Evolutionary conservation across 2,113 vertebrate species (phyloP), one percentile per base, ranked within the genome.

Genomic region (Aspiorhynchus laticeps): DNA sequence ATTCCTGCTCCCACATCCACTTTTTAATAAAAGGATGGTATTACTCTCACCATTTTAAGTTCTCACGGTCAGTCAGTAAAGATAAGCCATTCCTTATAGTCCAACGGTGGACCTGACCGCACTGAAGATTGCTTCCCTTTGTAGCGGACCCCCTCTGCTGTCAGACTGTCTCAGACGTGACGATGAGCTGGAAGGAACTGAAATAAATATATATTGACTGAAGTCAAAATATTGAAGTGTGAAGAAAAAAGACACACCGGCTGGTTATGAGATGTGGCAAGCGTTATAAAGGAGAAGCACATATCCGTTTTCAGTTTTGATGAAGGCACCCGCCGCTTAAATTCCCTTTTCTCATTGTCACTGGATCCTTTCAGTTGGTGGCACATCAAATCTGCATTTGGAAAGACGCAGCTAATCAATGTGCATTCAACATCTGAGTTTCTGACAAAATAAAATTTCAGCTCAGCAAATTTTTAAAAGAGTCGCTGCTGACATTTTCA

Each of bases 71-170:
- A 90, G 78, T 84, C 78, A 31, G 59, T 75, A 67, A 88, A 90
- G 81, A 89, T 83, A 87, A 89, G 61, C 86, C 43, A 15, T 43
- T 71, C 48, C 71, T 73, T 41, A 31, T 28, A 56, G 73, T 56
- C 75, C 59, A 83, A 24, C 61, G 26, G 46, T 33, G 75, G n/a
- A 33, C 61, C 67, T 75, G 75, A 80, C 78, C 83, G 80, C 11
- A 19, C 65, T 78, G 85, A 84, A 87, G 91, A 90, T 93, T 90
- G 88, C 84, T 87, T 91, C 88, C 74, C 87, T 92, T 92, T 92
- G 91, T 91, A 48, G 59, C 80, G 67, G 84, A 84, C 88, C 90
- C 90, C 90, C 88, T 92, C 86, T 76, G 88, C 91, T 90, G 84
- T 80, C 61, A 77, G 86, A 84, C 83, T 19, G 63, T 53, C 61